phyloP scores from a whole-genome alignment of 64 coral and sea anemone species.

The Pocillopora verrucosa region DNA sequence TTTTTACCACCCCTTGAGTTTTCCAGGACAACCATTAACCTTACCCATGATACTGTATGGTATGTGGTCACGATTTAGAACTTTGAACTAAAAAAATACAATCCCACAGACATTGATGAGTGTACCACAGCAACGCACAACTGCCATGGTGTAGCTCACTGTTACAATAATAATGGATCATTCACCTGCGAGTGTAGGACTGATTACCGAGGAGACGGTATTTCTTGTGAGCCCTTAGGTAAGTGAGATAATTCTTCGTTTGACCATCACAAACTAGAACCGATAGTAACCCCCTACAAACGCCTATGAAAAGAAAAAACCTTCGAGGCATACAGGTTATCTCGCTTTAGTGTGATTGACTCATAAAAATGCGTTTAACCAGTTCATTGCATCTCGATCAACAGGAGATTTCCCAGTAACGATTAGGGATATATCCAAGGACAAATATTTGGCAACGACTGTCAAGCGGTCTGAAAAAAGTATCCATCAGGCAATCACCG shows the following conservation, averaged over 20 bases:
- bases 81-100: neutral
- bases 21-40: no score
- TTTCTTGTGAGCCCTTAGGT: no score
- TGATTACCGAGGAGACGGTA: no score
- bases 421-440: constrained; percentile 14
- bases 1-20: no score
- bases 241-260: no score
- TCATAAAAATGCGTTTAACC: neutral
- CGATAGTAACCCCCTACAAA: neutral
- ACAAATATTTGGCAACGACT: neutral
- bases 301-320: neutral
- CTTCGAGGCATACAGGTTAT: neutral
- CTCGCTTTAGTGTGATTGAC: no score
- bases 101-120: constrained; percentile 7
- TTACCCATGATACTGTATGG: no score
- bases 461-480: constrained; percentile 9
- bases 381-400: neutral
- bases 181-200: no score
- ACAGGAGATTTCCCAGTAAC: constrained; percentile 23
- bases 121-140: neutral
- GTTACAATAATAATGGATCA: no score
- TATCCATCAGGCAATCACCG: neutral
- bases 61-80: no score
- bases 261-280: no score
- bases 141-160: constrained; percentile 18